A percentile compares a stretch with the other conserved stretches of the same genome.
Conservation (phyloP, 2,888 invertebrate genomes). For the Portevinia maculata region DNA sequence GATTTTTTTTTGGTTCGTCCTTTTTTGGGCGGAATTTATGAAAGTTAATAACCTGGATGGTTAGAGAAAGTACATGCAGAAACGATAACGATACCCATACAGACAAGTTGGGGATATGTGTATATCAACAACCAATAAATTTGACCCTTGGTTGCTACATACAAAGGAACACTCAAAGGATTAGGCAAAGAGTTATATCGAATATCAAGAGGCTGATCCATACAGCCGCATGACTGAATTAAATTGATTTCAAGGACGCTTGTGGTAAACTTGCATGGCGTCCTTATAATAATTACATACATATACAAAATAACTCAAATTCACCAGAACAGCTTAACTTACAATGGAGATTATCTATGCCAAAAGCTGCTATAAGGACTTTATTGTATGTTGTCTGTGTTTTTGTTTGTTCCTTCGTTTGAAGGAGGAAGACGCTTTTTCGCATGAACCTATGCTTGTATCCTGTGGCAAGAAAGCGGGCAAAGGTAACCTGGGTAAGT, state of each 20-base stretch:
- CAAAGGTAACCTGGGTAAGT: no score
- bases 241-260: slow-evolving; percentile 32
- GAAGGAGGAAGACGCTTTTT: no score
- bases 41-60: slow-evolving; percentile 67
- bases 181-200: slow-evolving; percentile 53
- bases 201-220: slow-evolving; percentile 53
- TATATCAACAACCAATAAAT: slow-evolving; percentile 33
- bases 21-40: slow-evolving; percentile 42
- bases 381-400: neutral
- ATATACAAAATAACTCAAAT: slow-evolving; percentile 33
- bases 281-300: slow-evolving; percentile 38
- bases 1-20: slow-evolving; percentile 1
- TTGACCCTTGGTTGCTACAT: slow-evolving; percentile 6
- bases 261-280: slow-evolving; percentile 9
- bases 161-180: slow-evolving; percentile 32
- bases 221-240: slow-evolving; percentile 4
- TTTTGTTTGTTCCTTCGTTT: no score
- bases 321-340: slow-evolving; percentile 1
- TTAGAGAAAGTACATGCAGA: slow-evolving; percentile 21
- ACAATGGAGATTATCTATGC: neutral
- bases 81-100: slow-evolving; percentile 12
- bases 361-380: neutral
- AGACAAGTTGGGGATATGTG: no score
- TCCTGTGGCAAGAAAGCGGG: neutral
- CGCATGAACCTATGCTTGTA: no score